Percentiles rank a stretch among this genome's conserved stretches.
These are phyloP conservation scores for Drosophila prosaltans DNA, from an alignment of 1,140 invertebrate genomes.

Conservation along the genomic window DNA sequence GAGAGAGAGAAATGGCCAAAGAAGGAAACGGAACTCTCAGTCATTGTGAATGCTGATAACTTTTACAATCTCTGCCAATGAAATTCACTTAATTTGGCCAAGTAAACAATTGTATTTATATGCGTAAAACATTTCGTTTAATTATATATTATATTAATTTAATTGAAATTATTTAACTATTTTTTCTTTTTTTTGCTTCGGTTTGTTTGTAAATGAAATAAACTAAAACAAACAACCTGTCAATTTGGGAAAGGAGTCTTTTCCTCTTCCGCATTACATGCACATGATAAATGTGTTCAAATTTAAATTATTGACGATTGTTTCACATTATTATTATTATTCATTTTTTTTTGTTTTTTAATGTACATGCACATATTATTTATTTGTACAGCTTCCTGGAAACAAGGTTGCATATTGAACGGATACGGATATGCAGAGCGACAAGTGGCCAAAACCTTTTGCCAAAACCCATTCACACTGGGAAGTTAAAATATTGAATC, in stretches of 20 bases:
- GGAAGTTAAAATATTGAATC: conserved; percentile 37
- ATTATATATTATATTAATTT: background rate
- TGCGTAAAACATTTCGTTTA: background rate
- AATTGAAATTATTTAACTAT: background rate
- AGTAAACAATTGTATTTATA: background rate
- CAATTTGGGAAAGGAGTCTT: conserved; percentile 35
- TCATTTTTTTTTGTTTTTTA: conserved; percentile 58
- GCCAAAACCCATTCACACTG: conserved; percentile 13
- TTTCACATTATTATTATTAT: too few relatives aligned
- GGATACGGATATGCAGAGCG: conserved; percentile 54
- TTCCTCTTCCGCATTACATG: conserved; percentile 46
- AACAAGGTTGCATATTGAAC: conserved; percentile 50
- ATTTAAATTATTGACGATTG: conserved; percentile 43
- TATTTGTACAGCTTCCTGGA: conserved; percentile 51
- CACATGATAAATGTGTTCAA: conserved; percentile 40
- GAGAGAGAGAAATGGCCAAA: conserved; percentile 24
- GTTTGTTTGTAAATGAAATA: conserved; percentile 1
- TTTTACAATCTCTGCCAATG: background rate
- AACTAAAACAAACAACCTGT: conserved; percentile 37
- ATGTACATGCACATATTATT: conserved; percentile 33
- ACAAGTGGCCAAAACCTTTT: conserved; percentile 50
- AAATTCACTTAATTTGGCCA: conserved; percentile 8
- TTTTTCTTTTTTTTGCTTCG: too few relatives aligned
- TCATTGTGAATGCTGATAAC: conserved; percentile 4
- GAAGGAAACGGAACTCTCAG: conserved; percentile 46